Evolutionary conservation across 2,797 vertebrate species (phyloP).

Genomic region (Adrianichthys oophorus): DNA sequence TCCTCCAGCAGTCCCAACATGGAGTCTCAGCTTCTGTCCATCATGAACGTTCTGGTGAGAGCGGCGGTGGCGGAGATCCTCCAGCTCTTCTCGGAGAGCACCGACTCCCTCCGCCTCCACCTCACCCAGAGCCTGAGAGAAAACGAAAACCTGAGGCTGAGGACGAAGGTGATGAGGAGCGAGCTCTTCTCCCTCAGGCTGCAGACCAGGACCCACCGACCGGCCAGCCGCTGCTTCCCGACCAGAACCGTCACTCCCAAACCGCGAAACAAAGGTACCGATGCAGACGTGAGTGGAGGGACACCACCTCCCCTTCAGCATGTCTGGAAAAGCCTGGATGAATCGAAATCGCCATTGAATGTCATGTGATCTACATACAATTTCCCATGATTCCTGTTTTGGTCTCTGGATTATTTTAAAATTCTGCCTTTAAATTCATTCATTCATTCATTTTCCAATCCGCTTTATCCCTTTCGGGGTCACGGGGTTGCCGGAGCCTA

Average conservation of each 20-base stretch:
- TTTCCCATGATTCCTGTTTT: too few species aligned
- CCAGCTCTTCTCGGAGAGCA: conserved; percentile 74
- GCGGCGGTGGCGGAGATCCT: conserved; percentile 72
- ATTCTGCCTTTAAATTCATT: too few species aligned
- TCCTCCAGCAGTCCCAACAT: conserved; percentile 45
- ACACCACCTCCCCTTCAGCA: too few species aligned
- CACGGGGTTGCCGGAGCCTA: too few species aligned
- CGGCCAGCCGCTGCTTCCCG: conserved; percentile 55
- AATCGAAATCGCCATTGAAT: too few species aligned
- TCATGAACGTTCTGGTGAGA: conserved; percentile 75
- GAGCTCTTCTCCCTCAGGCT: conserved; percentile 71
- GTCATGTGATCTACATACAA: too few species aligned
- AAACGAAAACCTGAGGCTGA: conserved; percentile 69
- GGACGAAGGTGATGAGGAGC: conserved; percentile 73
- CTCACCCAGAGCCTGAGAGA: conserved; percentile 72
- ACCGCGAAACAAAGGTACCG: conserved; percentile 37
- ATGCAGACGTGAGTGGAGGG: too few species aligned
- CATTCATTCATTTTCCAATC: too few species aligned
- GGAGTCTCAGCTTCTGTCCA: conserved; percentile 72
- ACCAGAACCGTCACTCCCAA: conserved; percentile 38
- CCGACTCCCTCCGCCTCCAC: conserved; percentile 61
- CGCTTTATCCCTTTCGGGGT: too few species aligned
- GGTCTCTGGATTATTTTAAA: too few species aligned
- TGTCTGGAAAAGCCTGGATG: too few species aligned
- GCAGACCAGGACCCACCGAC: conserved; percentile 63